A percentile compares a stretch with the other conserved stretches of the same genome.
Conservation (phyloP, 2,797 vertebrate species). For the Tragelaphus oryx region DNA sequence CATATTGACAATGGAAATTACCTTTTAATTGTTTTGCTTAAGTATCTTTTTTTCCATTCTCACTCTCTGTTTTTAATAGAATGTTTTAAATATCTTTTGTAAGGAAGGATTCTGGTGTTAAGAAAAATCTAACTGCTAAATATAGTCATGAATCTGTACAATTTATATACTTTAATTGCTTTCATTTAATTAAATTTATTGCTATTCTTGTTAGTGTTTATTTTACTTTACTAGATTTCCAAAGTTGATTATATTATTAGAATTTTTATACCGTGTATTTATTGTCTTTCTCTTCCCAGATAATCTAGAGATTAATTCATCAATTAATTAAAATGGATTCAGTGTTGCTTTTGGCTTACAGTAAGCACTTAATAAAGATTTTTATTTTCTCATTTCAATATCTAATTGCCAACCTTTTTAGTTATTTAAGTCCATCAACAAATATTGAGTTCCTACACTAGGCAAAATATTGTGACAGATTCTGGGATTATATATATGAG, state of each 20-base stretch:
- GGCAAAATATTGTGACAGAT: not conserved
- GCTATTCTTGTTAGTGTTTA: constrained; percentile 20
- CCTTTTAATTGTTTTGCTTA: constrained; percentile 4
- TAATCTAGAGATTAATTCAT: constrained; percentile 22
- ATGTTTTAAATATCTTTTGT: not conserved
- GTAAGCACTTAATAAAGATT: not conserved
- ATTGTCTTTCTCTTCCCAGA: not conserved
- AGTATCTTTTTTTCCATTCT: not conserved
- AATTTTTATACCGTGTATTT: not conserved
- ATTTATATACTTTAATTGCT: not conserved
- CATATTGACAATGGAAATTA: constrained; percentile 7
- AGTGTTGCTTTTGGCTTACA: not conserved
- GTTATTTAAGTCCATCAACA: constrained; percentile 12
- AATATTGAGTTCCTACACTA: not conserved
- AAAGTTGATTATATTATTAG: constrained; percentile 4
- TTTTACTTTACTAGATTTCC: constrained; percentile 31
- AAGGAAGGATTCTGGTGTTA: not conserved
- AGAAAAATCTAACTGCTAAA: not conserved
- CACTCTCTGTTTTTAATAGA: not conserved
- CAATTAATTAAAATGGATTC: constrained; percentile 41
- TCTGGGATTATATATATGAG: not conserved
- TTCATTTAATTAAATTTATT: constrained; percentile 41
- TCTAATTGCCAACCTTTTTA: not conserved
- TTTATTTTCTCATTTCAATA: not conserved
- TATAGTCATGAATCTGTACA: not conserved